Base-by-base conservation (phyloP, 2,113 vertebrate genomes). In the Gymnobelideus leadbeateri region DNA sequence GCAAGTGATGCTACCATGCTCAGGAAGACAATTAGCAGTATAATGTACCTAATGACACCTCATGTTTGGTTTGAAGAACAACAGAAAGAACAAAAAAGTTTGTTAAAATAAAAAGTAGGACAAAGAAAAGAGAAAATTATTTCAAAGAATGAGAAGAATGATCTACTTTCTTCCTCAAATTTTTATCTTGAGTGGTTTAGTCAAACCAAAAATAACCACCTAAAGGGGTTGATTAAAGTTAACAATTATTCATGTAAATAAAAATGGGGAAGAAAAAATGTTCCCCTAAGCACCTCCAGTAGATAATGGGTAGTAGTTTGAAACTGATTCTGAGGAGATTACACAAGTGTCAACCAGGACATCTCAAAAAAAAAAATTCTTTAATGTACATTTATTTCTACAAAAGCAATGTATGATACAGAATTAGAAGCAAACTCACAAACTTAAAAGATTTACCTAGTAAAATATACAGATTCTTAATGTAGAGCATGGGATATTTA, bases 361-460 rank as follows among this genome's bases (percentile, higher is more conserved):
- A 98, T 98, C 97, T 97, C 98, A 97, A 98, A 98, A 98, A 52
- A 52, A 98, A 98, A 96, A 98, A 96, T 97, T 98, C 97, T 98
- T 97, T 98, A 99, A 99, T 49, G 97, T 97, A 99, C 98, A 99
- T 99, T 99, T 99, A 99, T 99, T 99, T 99, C 98, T 99, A 99
- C 98, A 97, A 98, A 99, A 97, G 98, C 97, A 98, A 98, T 61
- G 84, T 98, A 98, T 98, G 95, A 97, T 98, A 99, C 98, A 99
- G 98, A 98, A 97, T 96, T 96, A 96, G 94, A 98, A 97, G 94
- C 93, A n/a, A 97, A 98, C 96, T 98, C 97, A 98, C 93, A 97
- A 98, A 97, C 98, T 96, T 98, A 97, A 98, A 98, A 98, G 96
- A 95, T 98, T 98, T 98, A 97, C 93, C 98, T 98, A 98, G 97